Evolutionary conservation across 2,888 invertebrate species (phyloP), one percentile per base, ranked within the genome.

Genomic region (Chloroclysta siterata): DNA sequence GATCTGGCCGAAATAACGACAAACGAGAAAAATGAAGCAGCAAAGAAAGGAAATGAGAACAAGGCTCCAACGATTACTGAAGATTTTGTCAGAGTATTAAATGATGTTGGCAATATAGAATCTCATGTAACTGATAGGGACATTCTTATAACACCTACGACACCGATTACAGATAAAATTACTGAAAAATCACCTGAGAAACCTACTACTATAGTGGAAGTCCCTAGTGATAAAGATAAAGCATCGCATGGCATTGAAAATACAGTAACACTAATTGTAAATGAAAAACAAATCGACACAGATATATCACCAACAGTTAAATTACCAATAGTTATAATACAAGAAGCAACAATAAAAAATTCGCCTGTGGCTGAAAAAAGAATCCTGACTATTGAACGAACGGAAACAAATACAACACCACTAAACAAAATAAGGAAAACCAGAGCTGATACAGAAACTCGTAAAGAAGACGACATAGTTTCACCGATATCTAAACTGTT

Each of bases 161-260:
- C 60, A 51, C 53, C 53, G 6, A 56, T 41, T 15, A 17, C 47
- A 17, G 42, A 48, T 36, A 64, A 52, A 47, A 3, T 22, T 14
- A 44, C 5, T 53, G 53, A 39, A 17, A 57, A 56, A 53, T 53
- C 65, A 33, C 60, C 60, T n/a, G 65, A 60, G 60, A 65, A 60
- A 13, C 53, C 50, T 46, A 39, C 17, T 5, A 50, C 1, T 17
- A 7, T 13, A 50, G 65, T 53, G 5, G 65, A 60, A 53, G 48
- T 53, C 7, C 53, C 65, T 7, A 57, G 29, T 46, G 46, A n/a
- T 28, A 53, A 50, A n/a, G 57, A 50, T 46, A 53, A 56, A 53
- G 63, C 51, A 54, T 63, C 58, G 4, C 29, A 63, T 36, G 51
- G 52, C 3, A 41, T 54, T 11, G 28, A 53, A 36, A 56, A 56